These are phyloP conservation scores for Odontamblyopus lacepedii DNA, from an alignment of 2,797 vertebrate species.

Conservation along the genomic window DNA sequence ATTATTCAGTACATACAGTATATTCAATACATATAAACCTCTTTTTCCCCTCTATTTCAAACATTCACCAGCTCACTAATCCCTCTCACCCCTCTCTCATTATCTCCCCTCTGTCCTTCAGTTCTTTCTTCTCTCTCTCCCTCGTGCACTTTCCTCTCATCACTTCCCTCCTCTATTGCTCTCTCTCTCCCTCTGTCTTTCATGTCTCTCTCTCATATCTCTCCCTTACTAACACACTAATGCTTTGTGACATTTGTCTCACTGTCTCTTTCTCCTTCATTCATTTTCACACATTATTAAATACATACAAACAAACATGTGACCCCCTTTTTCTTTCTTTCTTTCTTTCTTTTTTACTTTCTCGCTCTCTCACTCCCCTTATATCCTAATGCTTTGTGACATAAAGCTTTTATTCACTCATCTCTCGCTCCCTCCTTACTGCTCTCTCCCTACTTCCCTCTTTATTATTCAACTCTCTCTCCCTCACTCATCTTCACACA, in stretches of 20 bases:
- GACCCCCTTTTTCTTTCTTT: constrained; percentile 3
- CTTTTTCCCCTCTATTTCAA: constrained; percentile 7
- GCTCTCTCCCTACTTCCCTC: neutral
- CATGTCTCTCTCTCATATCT: neutral
- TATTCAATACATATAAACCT: neutral
- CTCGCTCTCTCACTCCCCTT: constrained; percentile 1
- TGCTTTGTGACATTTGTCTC: no score
- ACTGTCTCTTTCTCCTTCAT: neutral
- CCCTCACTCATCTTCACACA: no score
- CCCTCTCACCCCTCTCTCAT: constrained; percentile 3
- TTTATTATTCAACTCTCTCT: constrained; percentile 15
- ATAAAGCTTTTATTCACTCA: constrained; percentile 45
- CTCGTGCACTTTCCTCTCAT: neutral
- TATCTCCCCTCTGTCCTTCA: neutral
- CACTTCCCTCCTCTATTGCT: no score
- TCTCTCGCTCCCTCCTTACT: neutral
- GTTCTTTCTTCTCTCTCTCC: neutral
- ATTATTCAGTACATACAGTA: no score
- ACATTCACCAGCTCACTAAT: neutral
- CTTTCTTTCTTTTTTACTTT: neutral
- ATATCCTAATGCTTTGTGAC: constrained; percentile 28
- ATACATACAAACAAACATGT: neutral
- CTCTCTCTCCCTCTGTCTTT: no score
- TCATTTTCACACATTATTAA: no score
- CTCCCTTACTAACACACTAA: no score